A percentile compares a stretch with the other conserved stretches of the same genome.
Conservation (phyloP, 2,797 vertebrate species). For the Carcharodon carcharias region DNA sequence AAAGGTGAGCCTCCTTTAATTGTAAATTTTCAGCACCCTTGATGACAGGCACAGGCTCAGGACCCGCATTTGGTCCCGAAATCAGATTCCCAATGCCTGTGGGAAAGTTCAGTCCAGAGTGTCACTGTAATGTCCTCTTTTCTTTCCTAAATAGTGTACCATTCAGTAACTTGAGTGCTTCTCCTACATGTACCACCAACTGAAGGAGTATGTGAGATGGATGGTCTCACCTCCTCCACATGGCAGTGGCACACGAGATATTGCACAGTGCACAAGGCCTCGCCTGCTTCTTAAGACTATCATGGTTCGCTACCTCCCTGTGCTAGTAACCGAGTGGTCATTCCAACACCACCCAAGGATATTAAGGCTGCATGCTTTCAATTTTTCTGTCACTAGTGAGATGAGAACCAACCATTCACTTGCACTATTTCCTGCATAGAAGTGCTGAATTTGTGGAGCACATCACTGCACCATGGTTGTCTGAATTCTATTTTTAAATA, state of each 20-base stretch:
- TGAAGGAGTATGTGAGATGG: too few species aligned
- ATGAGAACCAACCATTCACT: background rate
- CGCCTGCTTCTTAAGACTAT: background rate
- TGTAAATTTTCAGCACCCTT: too few species aligned
- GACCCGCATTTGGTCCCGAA: too few species aligned
- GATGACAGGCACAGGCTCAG: too few species aligned
- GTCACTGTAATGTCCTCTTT: background rate
- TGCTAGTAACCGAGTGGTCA: background rate
- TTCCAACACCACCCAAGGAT: background rate
- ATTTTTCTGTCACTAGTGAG: background rate
- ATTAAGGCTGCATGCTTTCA: background rate
- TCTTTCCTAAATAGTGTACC: background rate
- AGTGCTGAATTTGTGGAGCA: background rate
- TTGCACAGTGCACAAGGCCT: background rate
- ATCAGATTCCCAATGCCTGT: too few species aligned
- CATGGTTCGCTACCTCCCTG: background rate
- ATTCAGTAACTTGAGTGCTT: background rate
- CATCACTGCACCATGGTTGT: background rate
- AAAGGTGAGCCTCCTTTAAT: too few species aligned
- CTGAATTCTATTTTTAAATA: background rate
- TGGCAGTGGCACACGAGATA: background rate
- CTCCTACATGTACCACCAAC: background rate
- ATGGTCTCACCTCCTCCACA: background rate
- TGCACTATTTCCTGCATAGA: background rate
- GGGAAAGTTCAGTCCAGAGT: too few species aligned